These are phyloP conservation scores for Albula glossodonta DNA, from an alignment of 2,113 vertebrate species.

Conservation along the genomic window DNA sequence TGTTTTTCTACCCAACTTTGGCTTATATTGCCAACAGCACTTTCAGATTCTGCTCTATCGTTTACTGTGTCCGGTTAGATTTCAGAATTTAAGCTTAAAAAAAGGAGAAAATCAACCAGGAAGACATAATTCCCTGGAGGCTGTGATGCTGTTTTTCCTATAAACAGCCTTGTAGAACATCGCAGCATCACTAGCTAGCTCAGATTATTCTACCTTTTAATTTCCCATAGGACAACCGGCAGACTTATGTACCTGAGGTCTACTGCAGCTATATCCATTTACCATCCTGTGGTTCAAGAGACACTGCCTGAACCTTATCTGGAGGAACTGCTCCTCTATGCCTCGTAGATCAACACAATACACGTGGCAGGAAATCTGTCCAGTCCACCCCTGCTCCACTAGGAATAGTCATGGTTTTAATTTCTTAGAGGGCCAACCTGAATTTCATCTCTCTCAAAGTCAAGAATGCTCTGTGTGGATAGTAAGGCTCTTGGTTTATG, in stretches of 20 bases:
- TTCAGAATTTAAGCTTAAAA: constrained; percentile 41
- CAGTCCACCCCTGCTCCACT: not conserved
- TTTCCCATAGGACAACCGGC: not conserved
- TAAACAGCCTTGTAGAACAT: not conserved
- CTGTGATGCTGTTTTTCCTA: not conserved
- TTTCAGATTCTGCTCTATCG: constrained; percentile 46
- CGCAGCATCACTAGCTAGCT: not conserved
- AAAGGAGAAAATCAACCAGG: constrained; percentile 49
- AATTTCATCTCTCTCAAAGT: not conserved
- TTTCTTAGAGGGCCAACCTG: not conserved
- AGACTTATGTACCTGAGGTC: not conserved
- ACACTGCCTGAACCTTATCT: not conserved
- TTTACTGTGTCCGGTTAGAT: constrained; percentile 56
- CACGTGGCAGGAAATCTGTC: not conserved
- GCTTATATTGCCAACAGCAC: constrained; percentile 53
- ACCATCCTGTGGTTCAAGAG: not conserved
- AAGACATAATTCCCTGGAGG: constrained; percentile 17
- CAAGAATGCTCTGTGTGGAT: not conserved
- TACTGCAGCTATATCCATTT: not conserved
- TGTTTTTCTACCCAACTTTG: constrained; percentile 34
- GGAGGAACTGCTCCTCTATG: not conserved
- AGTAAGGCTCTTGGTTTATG: not conserved
- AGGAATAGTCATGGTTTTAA: not conserved
- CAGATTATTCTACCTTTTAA: constrained; percentile 8
- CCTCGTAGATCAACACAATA: constrained; percentile 10